phyloP scores from a whole-genome alignment of 2,888 invertebrate species.

The Adela reaumurella region DNA sequence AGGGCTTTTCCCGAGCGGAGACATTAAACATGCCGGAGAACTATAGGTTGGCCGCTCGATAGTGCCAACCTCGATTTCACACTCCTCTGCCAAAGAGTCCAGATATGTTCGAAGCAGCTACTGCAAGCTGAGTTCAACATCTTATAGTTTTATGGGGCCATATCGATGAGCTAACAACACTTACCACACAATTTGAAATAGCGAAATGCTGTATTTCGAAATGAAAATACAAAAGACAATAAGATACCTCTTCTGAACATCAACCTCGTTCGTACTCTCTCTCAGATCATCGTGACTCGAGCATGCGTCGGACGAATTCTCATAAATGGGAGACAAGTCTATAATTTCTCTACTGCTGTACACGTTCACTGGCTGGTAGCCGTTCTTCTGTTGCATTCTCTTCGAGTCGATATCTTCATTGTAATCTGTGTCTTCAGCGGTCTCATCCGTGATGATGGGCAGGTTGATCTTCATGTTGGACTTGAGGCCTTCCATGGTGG shows the following conservation, averaged over 20 bases:
- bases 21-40: too few relatives aligned
- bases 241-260: conserved; percentile 21
- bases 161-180: too few relatives aligned
- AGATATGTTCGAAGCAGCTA: too few relatives aligned
- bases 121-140: too few relatives aligned
- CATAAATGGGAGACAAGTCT: conserved; percentile 48
- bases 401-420: conserved; percentile 18
- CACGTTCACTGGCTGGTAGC: conserved; percentile 34
- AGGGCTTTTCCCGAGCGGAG: too few relatives aligned
- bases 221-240: too few relatives aligned
- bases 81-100: too few relatives aligned
- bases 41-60: too few relatives aligned
- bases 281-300: conserved; percentile 45
- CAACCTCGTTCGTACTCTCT: conserved; percentile 28
- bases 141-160: too few relatives aligned
- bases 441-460: conserved; percentile 44
- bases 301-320: conserved; percentile 50
- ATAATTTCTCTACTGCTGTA: conserved; percentile 42
- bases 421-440: conserved; percentile 47
- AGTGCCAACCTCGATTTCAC: too few relatives aligned
- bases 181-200: too few relatives aligned
- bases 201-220: too few relatives aligned
- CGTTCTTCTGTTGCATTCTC: conserved; percentile 32
- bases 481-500: conserved; percentile 45
- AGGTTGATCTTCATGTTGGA: conserved; percentile 47